Percentiles rank a stretch among this genome's conserved stretches.
Evolutionary conservation across 2,797 vertebrate genomes (phyloP).

Genomic region (Hippocampus kuda): DNA sequence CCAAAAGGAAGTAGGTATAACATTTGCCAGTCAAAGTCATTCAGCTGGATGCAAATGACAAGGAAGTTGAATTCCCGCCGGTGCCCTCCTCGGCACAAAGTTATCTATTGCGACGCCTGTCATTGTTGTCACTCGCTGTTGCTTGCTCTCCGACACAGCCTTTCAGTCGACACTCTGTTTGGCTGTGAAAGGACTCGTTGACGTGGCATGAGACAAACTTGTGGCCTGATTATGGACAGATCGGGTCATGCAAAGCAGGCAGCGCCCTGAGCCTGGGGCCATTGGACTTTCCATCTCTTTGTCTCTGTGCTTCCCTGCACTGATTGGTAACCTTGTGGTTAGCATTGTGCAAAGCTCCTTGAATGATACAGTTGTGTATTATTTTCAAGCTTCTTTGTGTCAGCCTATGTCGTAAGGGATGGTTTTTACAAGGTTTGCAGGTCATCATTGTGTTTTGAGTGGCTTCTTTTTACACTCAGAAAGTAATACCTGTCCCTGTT

Average conservation of each 20-base stretch:
- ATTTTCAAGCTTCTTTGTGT: not conserved
- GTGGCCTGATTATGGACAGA: constrained; percentile 33
- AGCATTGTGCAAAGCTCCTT: not conserved
- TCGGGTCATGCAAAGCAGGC: constrained; percentile 54
- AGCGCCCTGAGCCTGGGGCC: constrained; percentile 32
- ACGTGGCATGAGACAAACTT: constrained; percentile 43
- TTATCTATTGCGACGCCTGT: constrained; percentile 5
- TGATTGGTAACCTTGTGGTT: not conserved
- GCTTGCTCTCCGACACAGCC: constrained; percentile 12
- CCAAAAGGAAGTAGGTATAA: not conserved
- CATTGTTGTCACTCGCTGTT: constrained; percentile 18
- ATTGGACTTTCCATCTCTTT: constrained; percentile 21
- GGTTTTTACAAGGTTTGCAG: not conserved
- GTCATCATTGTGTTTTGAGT: not conserved
- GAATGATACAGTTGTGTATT: not conserved
- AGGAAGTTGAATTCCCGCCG: constrained; percentile 39
- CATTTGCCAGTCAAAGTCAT: constrained; percentile 65
- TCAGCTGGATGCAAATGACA: constrained; percentile 40
- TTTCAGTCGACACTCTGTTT: constrained; percentile 22
- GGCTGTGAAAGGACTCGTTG: constrained; percentile 50
- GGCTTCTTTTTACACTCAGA: not conserved
- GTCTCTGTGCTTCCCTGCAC: constrained; percentile 1
- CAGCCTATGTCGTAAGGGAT: not conserved
- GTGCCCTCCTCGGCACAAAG: not conserved
- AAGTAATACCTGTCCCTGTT: not conserved